Evolutionary conservation across 2,888 invertebrate genomes (phyloP).

Genomic region (Drosophila crucigera): DNA sequence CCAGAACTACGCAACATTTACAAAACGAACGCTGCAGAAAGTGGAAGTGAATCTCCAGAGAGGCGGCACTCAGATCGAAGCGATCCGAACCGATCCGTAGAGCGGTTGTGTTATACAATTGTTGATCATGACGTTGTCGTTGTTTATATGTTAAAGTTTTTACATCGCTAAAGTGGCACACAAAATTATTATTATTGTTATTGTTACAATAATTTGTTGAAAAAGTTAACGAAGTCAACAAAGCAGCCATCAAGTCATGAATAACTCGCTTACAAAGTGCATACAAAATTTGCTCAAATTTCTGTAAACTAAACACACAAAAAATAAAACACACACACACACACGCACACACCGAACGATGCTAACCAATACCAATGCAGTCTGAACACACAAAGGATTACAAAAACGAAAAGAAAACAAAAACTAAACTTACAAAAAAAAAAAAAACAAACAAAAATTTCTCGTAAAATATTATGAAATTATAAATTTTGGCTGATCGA

Average conservation of each 20-base stretch:
- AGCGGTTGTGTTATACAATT: constrained; percentile 33
- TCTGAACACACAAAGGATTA: constrained; percentile 50
- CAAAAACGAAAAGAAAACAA: constrained; percentile 16
- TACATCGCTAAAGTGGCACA: constrained; percentile 22
- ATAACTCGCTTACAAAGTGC: constrained; percentile 37
- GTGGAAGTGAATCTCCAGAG: constrained; percentile 75
- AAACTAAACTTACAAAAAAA: constrained; percentile 10
- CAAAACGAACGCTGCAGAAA: constrained; percentile 83
- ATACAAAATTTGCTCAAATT: constrained; percentile 21
- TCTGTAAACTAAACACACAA: constrained; percentile 2
- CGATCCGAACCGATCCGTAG: constrained; percentile 15
- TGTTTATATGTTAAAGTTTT: constrained; percentile 45
- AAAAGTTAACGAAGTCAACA: constrained; percentile 22
- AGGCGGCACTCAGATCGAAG: constrained; percentile 50
- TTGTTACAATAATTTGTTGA: constrained; percentile 32
- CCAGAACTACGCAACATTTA: constrained; percentile 82
- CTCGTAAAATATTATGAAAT: neutral
- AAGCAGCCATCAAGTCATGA: neutral
- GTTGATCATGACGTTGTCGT: constrained; percentile 59
- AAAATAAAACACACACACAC: constrained; percentile 19
- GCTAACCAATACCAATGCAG: constrained; percentile 37
- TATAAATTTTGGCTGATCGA: neutral
- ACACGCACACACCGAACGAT: constrained; percentile 16
- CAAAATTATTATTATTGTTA: constrained; percentile 24
- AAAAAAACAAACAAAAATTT: neutral